Evolutionary conservation across 2,797 vertebrate species (phyloP), one percentile per base, ranked within the genome.

Genomic region (Champsocephalus gunnari): DNA sequence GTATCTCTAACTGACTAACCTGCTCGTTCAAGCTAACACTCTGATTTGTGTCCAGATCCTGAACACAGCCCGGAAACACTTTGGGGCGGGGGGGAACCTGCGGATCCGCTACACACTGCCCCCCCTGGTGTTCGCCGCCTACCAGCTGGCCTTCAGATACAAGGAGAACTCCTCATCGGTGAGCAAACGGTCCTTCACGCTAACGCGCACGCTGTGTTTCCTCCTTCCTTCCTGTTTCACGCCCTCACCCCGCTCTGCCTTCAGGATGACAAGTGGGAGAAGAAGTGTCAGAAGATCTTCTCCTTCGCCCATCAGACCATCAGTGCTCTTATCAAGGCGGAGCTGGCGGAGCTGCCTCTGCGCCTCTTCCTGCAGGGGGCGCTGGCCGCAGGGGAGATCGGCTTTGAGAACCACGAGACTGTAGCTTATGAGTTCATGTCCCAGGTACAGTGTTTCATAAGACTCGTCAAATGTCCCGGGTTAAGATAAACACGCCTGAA

Each of bases 281-380:
- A 99, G 93, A 99, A 99, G 82, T 99, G 98, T 88, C 98, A 99
- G 95, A 99, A 99, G 94, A 99, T 99, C 82, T 99, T 99, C 81
- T 98, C 98, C 0, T 99, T 99, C 66, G 98, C 97, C 72, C 98
- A 99, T 89, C 98, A 99, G 94, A 99, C 98, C 79, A 98, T 99
- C 93, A 98, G 97, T 65, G 98, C 98, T 38, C 95, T 99, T 73
- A 99, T 99, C 83, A 99, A 99, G 92, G 98, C 98, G 0, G 98
- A 99, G 82, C 92, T 99, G 51, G 98, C 98, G 0, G 98, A 99
- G 87, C 92, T 99, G 79, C 98, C 98, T 0, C 95, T 99, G 0
- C 93, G 98, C 12, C 98, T 99, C 17, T 99, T 99, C 89, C 96
- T 99, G 59, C 98, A 99, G 89, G 98, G 98, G 63, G 98, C 98